Evolutionary conservation across 2,888 invertebrate species (phyloP).

Genomic region (Nemotelus pantherinus): DNA sequence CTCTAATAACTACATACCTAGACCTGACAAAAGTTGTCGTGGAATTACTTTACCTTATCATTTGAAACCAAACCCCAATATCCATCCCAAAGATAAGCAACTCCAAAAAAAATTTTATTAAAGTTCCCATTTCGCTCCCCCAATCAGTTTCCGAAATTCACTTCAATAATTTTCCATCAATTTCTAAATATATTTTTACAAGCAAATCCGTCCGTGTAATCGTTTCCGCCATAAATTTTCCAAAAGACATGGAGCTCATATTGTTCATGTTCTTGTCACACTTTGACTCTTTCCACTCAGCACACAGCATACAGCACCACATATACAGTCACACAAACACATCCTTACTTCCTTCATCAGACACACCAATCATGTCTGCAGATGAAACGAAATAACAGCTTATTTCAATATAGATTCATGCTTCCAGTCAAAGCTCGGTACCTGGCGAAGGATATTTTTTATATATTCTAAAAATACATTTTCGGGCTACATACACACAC

Average conservation of each 20-base stretch:
- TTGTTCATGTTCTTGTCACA: conserved; percentile 3
- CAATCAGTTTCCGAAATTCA: not conserved
- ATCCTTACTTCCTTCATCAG: too few relatives aligned
- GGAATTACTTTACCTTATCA: too few relatives aligned
- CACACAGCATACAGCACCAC: not conserved
- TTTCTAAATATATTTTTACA: conserved; percentile 49
- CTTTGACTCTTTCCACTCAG: not conserved
- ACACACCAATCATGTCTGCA: too few relatives aligned
- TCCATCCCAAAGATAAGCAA: too few relatives aligned
- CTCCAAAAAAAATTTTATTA: too few relatives aligned
- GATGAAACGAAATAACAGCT: too few relatives aligned
- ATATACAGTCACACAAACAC: not conserved
- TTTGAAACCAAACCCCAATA: too few relatives aligned
- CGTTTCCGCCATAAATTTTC: conserved; percentile 50
- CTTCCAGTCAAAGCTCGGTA: not conserved
- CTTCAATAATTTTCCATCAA: conserved; percentile 48
- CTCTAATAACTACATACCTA: too few relatives aligned
- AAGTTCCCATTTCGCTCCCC: not conserved
- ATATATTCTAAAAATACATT: too few relatives aligned
- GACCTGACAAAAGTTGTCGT: too few relatives aligned
- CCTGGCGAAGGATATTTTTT: not conserved
- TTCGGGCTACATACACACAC: too few relatives aligned
- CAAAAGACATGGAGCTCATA: not conserved
- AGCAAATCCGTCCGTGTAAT: conserved; percentile 49
- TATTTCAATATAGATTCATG: not conserved